Evolutionary conservation across 2,113 vertebrate species (phyloP).

Genomic region (Caranx ignobilis): DNA sequence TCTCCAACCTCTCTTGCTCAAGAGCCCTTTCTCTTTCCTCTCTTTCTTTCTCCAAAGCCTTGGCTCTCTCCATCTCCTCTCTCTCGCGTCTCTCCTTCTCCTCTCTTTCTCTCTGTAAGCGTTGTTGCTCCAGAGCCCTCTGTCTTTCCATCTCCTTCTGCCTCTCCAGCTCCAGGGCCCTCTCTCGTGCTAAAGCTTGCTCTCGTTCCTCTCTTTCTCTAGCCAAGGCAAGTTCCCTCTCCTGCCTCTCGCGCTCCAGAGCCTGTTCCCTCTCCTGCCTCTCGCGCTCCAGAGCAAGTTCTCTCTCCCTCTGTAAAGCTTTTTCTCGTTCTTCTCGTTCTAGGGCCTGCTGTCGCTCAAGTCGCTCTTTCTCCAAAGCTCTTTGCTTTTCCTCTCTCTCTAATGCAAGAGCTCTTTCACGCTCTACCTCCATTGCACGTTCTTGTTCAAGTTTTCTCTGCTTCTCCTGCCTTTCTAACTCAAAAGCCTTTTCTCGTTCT

Average conservation of each 20-base stretch:
- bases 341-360: slow-evolving; percentile 67
- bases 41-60: slow-evolving; percentile 50
- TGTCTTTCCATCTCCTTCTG: slow-evolving; percentile 67
- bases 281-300: slow-evolving; percentile 59
- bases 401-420: slow-evolving; percentile 57
- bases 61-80: slow-evolving; percentile 55
- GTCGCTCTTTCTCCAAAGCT: slow-evolving; percentile 67
- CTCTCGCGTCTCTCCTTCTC: slow-evolving; percentile 60
- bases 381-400: slow-evolving; percentile 67
- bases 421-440: slow-evolving; percentile 52
- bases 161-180: slow-evolving; percentile 65
- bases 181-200: slow-evolving; percentile 58
- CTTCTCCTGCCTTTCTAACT: slow-evolving; percentile 68
- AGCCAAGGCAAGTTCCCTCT: slow-evolving; percentile 65
- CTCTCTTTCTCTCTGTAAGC: slow-evolving; percentile 62
- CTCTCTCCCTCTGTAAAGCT: slow-evolving; percentile 63
- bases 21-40: slow-evolving; percentile 38
- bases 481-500: slow-evolving; percentile 60
- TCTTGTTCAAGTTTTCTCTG: slow-evolving; percentile 64
- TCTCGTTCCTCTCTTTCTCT: slow-evolving; percentile 63
- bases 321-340: slow-evolving; percentile 73
- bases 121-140: slow-evolving; percentile 61
- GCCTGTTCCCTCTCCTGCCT: slow-evolving; percentile 62
- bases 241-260: slow-evolving; percentile 64
- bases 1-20: slow-evolving; percentile 51